Conservation (phyloP, 2,888 invertebrate species). For the Sminthurinus aureus region DNA sequence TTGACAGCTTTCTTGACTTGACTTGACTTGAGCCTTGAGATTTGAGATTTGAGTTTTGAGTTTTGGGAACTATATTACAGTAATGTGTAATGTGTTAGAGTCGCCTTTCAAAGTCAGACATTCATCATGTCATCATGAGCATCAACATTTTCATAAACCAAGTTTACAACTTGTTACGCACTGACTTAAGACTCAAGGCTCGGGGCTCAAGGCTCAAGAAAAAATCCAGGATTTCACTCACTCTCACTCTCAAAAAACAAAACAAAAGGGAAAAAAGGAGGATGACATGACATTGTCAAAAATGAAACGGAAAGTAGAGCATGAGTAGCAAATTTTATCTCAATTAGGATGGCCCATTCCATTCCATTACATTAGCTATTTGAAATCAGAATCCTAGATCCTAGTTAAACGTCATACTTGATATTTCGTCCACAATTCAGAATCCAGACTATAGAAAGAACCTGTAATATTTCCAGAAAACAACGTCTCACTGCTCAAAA, state of each 20-base stretch:
- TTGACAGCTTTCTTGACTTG: constrained; percentile 47
- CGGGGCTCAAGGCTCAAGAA: background rate
- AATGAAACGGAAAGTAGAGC: background rate
- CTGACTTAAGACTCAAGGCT: background rate
- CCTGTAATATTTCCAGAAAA: no score
- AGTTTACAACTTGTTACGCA: background rate
- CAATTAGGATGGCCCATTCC: background rate
- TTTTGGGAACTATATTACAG: no score
- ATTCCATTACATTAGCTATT: no score
- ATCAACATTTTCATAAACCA: constrained; percentile 35
- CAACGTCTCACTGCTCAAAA: no score
- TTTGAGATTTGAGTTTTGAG: no score
- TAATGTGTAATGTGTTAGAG: no score
- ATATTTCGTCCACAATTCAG: no score
- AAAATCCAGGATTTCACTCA: constrained; percentile 1
- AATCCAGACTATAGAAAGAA: no score
- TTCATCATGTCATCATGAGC: constrained; percentile 48
- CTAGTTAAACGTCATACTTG: no score
- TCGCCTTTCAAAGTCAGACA: constrained; percentile 27
- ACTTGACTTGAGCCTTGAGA: constrained; percentile 19
- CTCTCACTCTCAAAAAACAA: background rate
- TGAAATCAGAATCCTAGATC: no score
- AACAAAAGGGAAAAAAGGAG: background rate
- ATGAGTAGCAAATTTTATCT: background rate
- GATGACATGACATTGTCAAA: constrained; percentile 4